These are phyloP conservation scores for Hirtodrosophila duncani DNA, from an alignment of 2,888 invertebrate species.

Conservation along the genomic window DNA sequence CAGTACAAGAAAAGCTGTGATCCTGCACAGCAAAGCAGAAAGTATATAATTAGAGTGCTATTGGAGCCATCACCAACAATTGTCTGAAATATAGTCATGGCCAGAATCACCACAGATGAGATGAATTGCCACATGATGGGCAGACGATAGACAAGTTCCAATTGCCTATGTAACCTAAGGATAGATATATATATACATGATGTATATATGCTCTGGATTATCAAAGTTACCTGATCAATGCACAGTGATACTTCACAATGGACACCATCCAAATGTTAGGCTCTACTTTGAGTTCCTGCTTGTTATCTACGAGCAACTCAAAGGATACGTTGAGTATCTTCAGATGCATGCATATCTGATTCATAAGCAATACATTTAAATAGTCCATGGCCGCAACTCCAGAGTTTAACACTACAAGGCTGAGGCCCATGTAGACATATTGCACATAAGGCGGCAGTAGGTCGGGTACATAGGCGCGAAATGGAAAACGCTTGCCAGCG, in stretches of 20 bases:
- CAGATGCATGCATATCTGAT: conserved; percentile 66
- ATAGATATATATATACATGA: neutral
- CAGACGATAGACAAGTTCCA: conserved; percentile 41
- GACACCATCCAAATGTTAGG: conserved; percentile 33
- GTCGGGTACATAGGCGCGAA: conserved; percentile 46
- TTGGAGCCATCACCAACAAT: conserved; percentile 31
- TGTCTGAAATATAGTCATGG: conserved; percentile 52
- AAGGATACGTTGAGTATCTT: conserved; percentile 61
- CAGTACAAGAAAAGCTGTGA: conserved; percentile 50
- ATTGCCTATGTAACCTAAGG: conserved; percentile 33
- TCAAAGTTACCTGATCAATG: conserved; percentile 46
- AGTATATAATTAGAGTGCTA: conserved; percentile 42
- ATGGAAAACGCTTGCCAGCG: conserved; percentile 62
- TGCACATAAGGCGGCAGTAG: conserved; percentile 42
- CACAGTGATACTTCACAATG: conserved; percentile 54
- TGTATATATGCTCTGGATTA: neutral
- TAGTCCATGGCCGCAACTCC: conserved; percentile 60
- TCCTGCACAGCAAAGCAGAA: conserved; percentile 47
- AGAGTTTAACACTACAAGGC: conserved; percentile 12
- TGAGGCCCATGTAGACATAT: conserved; percentile 52
- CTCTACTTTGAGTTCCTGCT: conserved; percentile 2
- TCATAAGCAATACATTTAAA: conserved; percentile 63
- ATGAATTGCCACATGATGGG: conserved; percentile 49
- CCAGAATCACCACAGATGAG: conserved; percentile 47
- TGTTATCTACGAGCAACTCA: conserved; percentile 14